phyloP scores from a whole-genome alignment of 2,797 vertebrate genomes.

The Oophaga sylvatica region DNA sequence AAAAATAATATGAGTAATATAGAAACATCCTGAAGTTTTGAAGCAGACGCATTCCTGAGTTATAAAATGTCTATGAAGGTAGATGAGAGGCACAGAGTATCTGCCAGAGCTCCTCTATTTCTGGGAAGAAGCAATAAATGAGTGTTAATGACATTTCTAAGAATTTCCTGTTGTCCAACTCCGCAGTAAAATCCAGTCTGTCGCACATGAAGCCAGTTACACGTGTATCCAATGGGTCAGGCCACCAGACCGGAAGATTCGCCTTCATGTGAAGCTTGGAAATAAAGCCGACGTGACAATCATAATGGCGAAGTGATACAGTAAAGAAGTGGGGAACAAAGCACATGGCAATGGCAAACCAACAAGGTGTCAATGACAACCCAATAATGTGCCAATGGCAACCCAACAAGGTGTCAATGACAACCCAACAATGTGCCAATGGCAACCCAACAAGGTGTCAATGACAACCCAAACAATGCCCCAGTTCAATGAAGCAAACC shows the following conservation, averaged over 20 bases:
- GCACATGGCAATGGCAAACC: not conserved
- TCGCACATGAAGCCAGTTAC: constrained; percentile 55
- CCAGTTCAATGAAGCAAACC: too few relatives aligned
- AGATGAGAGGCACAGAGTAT: constrained; percentile 69
- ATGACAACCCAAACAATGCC: too few relatives aligned
- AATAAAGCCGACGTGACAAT: not conserved
- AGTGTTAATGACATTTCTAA: constrained; percentile 72
- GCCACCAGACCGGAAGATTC: constrained; percentile 3
- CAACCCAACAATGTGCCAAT: too few relatives aligned
- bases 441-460: too few relatives aligned
- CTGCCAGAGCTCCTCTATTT: constrained; percentile 72
- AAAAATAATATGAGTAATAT: constrained; percentile 20
- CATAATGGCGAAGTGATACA: not conserved
- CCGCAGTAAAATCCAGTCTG: constrained; percentile 69
- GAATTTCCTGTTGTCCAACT: constrained; percentile 68
- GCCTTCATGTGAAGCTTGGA: not conserved
- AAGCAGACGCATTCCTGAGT: constrained; percentile 54
- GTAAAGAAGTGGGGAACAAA: not conserved
- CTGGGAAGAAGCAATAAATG: constrained; percentile 74
- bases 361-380: not conserved
- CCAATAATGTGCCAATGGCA: not conserved
- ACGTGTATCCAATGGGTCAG: constrained; percentile 14
- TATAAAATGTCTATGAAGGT: constrained; percentile 74
- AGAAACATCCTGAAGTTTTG: constrained; percentile 41
- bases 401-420: not conserved